Evolutionary conservation across 1,140 invertebrate species (phyloP), one percentile per base, ranked within the genome.

Genomic region (Drosophila gunungcola): DNA sequence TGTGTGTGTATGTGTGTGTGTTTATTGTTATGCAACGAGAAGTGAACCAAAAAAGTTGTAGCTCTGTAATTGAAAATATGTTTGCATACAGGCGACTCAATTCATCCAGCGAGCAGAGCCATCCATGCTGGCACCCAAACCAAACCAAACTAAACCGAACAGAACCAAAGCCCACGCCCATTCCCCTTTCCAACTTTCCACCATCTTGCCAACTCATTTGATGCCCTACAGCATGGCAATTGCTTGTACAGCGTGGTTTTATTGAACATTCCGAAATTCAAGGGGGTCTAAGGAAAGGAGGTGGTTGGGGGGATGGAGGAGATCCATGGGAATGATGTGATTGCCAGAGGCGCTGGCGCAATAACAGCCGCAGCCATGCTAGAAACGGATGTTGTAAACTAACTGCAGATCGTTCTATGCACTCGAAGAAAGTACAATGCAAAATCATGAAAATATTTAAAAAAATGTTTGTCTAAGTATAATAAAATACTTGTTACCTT

Each of bases 51-150:
- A 72, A 70, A 72, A 72, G 65, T 72, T 72, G 68, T 49, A 39
- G 65, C 52, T 57, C 65, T 42, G 68, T 72, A 72, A 72, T 72
- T 72, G 68, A 72, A 72, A 72, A 72, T 72, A 72, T 72, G 68
- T 70, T 70, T 72, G 68, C 68, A 72, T 72, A 53, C 43, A 69
- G 62, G 67, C 67, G 67, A 70, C 53, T 72, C 68, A 72, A 72
- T 72, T 69, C 68, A 70, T 57, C 34, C 65, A 45, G 36, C 12
- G 41, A n/a, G 36, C 63, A 67, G 41, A n/a, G 36, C 63, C 63
- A 51, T 41, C 45, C 57, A 65, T 67, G 34, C 48, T 68, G 57
- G 63, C 45, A 32, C 11, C 34, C 11, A 11, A n/a, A 46, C 9
- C 4, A 16, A 4, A 3, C 16, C 27, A 34, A 53, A 25, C 58